Evolutionary conservation across 2,888 invertebrate species (phyloP).

Genomic region (Harmothoe impar): DNA sequence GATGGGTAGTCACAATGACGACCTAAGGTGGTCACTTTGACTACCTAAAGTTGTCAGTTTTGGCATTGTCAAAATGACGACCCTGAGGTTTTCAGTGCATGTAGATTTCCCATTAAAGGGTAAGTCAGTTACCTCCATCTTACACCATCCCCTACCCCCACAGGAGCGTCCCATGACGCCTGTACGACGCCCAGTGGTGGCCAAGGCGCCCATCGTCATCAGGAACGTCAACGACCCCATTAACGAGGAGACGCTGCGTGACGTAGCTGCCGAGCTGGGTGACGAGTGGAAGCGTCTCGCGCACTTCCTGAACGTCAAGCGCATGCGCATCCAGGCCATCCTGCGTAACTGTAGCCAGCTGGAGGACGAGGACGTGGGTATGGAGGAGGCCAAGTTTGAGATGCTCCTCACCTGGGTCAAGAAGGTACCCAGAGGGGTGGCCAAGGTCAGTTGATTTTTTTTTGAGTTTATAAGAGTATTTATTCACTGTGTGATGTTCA

Average conservation of each 20-base stretch:
- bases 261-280: constrained; percentile 77
- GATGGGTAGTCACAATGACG: no score
- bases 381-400: constrained; percentile 76
- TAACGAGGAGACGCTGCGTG: constrained; percentile 74
- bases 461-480: no score
- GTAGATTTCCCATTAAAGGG: no score
- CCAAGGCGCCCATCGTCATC: constrained; percentile 74
- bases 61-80: no score
- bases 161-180: constrained; percentile 13
- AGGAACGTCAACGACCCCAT: constrained; percentile 74
- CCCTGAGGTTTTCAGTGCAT: no score
- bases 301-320: constrained; percentile 75
- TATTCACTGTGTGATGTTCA: neutral
- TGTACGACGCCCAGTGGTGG: neutral
- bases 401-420: constrained; percentile 82
- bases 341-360: constrained; percentile 70
- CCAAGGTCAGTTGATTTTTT: constrained; percentile 77
- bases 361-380: constrained; percentile 65
- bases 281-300: constrained; percentile 80
- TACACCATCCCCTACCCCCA: no score
- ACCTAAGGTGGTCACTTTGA: no score
- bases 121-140: no score
- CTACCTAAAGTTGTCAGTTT: no score
- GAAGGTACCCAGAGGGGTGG: constrained; percentile 76
- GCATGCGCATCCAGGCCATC: constrained; percentile 76